These are phyloP conservation scores for Troides aeacus DNA, from an alignment of 2,888 invertebrate species.

Conservation along the genomic window DNA sequence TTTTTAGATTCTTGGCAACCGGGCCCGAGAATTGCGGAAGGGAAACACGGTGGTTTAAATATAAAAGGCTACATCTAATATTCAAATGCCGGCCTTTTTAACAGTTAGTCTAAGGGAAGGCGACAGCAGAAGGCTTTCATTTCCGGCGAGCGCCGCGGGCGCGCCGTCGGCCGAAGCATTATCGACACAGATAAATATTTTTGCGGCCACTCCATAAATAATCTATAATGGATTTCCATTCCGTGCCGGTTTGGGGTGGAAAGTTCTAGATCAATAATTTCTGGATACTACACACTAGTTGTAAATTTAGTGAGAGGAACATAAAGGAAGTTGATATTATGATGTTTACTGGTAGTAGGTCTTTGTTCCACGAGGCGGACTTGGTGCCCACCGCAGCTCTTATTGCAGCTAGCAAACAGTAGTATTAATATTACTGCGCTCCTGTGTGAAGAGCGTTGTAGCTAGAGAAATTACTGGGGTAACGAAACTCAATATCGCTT, in stretches of 20 bases:
- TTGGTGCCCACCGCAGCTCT: too few relatives aligned
- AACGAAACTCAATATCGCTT: too few relatives aligned
- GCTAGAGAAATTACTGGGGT: too few relatives aligned
- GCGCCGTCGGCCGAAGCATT: slow-evolving; percentile 50
- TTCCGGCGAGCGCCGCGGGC: slow-evolving; percentile 52
- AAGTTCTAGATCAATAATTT: slow-evolving; percentile 7
- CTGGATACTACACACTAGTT: background rate
- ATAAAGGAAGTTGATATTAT: background rate
- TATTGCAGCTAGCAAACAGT: too few relatives aligned
- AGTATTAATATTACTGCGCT: too few relatives aligned
- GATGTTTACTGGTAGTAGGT: too few relatives aligned
- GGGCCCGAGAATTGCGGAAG: background rate
- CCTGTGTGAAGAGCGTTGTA: too few relatives aligned
- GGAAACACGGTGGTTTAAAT: background rate
- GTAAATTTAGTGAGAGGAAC: background rate
- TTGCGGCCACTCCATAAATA: slow-evolving; percentile 75
- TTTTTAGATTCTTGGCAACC: too few relatives aligned
- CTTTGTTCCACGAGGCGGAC: too few relatives aligned
- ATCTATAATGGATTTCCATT: slow-evolving; percentile 73
- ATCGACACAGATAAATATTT: slow-evolving; percentile 76
- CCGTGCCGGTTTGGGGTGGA: slow-evolving; percentile 38
- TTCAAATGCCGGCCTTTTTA: slow-evolving; percentile 22
- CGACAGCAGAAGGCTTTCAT: slow-evolving; percentile 47
- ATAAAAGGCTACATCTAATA: slow-evolving; percentile 22
- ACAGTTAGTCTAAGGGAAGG: slow-evolving; percentile 14